These are phyloP conservation scores for Thunnus albacares DNA, from an alignment of 2,797 vertebrate genomes.

Conservation along the genomic window DNA sequence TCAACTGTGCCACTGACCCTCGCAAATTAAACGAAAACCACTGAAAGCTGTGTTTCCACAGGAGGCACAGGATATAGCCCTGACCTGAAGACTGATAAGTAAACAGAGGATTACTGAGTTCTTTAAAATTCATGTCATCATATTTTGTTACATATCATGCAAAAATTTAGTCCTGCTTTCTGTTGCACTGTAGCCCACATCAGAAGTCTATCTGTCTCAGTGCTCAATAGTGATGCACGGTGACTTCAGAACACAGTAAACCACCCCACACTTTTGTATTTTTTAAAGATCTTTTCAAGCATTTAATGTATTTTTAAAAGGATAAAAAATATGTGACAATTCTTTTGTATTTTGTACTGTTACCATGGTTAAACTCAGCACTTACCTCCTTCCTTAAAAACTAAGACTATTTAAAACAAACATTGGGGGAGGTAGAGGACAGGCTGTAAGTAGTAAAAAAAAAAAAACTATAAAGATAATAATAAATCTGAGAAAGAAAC, in stretches of 20 bases:
- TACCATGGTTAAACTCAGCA: not conserved
- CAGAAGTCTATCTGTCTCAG: not conserved
- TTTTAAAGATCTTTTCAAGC: not conserved
- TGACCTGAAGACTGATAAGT: constrained; percentile 16
- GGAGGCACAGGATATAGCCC: constrained; percentile 1
- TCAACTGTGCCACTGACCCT: constrained; percentile 50
- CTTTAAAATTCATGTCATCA: constrained; percentile 4
- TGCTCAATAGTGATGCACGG: not conserved
- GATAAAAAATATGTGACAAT: not conserved
- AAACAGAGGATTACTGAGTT: constrained; percentile 20
- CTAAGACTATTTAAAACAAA: not conserved
- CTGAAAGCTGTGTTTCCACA: constrained; percentile 9
- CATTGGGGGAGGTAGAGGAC: not conserved
- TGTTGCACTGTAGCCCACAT: not conserved
- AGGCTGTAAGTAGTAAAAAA: not conserved
- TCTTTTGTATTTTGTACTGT: not conserved
- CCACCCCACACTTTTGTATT: not conserved
- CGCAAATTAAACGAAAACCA: constrained; percentile 29
- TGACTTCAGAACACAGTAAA: not conserved
- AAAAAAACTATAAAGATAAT: too few relatives aligned
- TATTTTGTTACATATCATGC: not conserved
- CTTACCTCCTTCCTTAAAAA: not conserved
- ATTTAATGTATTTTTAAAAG: not conserved
- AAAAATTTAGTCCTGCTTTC: not conserved
- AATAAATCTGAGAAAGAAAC: too few relatives aligned